Base-by-base conservation (phyloP, 2,888 invertebrate species). In the Spisula subtruncata region DNA sequence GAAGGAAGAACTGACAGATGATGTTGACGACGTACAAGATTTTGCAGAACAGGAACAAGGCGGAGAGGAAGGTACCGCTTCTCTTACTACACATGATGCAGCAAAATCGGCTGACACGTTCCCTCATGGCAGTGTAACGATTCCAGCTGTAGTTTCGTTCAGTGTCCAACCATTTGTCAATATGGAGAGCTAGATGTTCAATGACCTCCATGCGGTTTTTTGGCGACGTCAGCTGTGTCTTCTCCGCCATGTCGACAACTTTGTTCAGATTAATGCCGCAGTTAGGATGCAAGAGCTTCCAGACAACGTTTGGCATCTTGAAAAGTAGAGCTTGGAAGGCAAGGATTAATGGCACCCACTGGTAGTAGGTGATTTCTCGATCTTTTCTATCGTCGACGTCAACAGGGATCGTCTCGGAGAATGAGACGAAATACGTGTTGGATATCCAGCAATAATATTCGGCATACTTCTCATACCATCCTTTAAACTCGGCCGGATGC, bases 1-100 rank as follows among this genome's bases (percentile, higher is more conserved):
- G 93, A 14, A 96, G 90, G 91, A 95, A 96, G 82, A 96, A 95
- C 92, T 96, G 96, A 41, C 95, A 94, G 84, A 96, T 94, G 35
- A 96, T 94, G 90, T 96, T 96, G 75, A 89, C 91, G 18, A 95
- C 93, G 88, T 96, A 96, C 25, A 96, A 90, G 20, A 94, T 82
- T 90, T 96, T 96, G 60, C 94, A 90, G 83, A 96, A 93, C 29
- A 96, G 91, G 89, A 96, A 96, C 80, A 96, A 93, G 0, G 95
- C 95, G 8, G 95, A 94, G 0, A 96, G 93, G 89, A 94, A 96
- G 75, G 95, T 95, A 6, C 96, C 96, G 56, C 95, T 95, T 8
- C 96, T 90, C 81, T 95, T 95, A 79, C 94, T 95, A 66, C 95
- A 95, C 86, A 95, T 94, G 87, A 95, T 94, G 86, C 95, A 96